Percentiles rank a stretch among this genome's conserved stretches.
Conservation (phyloP, 2,113 vertebrate species). For the Pogonocichla stellata region DNA sequence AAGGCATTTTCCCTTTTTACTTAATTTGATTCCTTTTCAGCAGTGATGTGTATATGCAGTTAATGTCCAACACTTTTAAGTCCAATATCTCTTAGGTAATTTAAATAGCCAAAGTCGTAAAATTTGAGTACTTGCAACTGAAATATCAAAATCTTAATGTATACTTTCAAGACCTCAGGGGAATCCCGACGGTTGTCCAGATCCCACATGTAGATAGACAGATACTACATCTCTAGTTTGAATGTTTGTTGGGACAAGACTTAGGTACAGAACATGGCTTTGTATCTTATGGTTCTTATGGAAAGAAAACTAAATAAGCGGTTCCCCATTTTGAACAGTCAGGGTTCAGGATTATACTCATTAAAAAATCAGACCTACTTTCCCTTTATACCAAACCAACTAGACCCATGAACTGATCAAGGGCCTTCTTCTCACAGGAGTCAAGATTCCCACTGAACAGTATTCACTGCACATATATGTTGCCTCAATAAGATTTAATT, state of each 20-base stretch:
- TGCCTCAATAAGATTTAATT: background rate
- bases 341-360: background rate
- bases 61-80: background rate
- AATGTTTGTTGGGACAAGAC: background rate
- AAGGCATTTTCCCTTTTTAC: background rate
- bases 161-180: background rate
- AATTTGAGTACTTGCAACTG: background rate
- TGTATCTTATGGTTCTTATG: rapidly evolving
- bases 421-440: background rate
- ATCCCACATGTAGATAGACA: background rate
- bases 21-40: background rate
- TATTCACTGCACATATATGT: background rate
- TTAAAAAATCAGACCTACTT: background rate
- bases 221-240: background rate
- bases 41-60: background rate
- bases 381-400: background rate
- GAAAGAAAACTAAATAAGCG: background rate
- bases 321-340: background rate
- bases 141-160: background rate
- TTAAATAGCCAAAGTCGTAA: rapidly evolving
- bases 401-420: background rate
- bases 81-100: background rate
- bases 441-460: background rate
- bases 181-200: background rate
- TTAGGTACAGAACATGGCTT: background rate